Evolutionary conservation across 2,797 vertebrate genomes (phyloP), one percentile per base, ranked within the genome.

Genomic region (Sebastes glaucus): DNA sequence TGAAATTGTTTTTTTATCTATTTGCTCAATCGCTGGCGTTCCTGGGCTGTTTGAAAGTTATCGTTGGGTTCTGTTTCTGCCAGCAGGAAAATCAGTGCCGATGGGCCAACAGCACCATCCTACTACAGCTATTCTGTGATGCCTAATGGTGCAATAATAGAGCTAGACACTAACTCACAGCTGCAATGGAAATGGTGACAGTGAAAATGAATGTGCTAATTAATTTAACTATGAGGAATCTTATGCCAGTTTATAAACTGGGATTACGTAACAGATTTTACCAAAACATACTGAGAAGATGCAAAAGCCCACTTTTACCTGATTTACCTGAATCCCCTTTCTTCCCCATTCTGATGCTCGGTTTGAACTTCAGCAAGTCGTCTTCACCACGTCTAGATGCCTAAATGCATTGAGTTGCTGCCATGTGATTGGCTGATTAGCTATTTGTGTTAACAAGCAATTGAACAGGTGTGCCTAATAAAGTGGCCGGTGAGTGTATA

Each of bases 121-220:
- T 56, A 6, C 68, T 56, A 16, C 42, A 33, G 25, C 52, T 32
- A 67, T 78, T 76, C 65, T 57, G 22, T 61, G 73, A 85, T 72
- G 22, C 14, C 46, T 71, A 35, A 62, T 30, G 35, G 42, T 70
- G 28, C n/a, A 74, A 70, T 75, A 71, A 82, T 80, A 80, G 60
- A 73, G 68, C 14, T 18, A 27, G 69, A 78, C 65, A 20, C 25
- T 59, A 65, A 57, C 65, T 60, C 30, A 35, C 32, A 72, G 33
- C 80, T 72, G 81, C 22, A 59, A 49, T 78, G 77, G 88, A 91
- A 87, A 87, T 27, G 38, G 52, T 80, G 52, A 76, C 57, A 49
- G 18, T 55, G 62, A 61, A 79, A 73, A 46, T 32, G 67, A 79
- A 83, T 11, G 22, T 33, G 33, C 11, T 14, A 79, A 52, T 66